Base-by-base conservation (phyloP, 2,888 invertebrate genomes). In the Mactromeris polynyma region DNA sequence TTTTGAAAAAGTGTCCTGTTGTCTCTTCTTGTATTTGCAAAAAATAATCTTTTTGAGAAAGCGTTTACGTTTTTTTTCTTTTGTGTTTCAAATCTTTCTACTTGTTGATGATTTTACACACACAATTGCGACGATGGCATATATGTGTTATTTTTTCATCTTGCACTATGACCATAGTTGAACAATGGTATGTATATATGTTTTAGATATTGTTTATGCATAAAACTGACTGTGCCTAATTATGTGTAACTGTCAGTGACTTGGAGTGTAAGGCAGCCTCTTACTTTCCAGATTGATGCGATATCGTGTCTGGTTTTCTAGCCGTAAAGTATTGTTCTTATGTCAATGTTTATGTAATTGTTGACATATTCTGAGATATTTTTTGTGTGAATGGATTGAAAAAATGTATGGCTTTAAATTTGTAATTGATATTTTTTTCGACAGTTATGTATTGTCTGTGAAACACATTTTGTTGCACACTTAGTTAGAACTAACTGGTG, bases 151-250 rank as follows among this genome's bases (percentile, higher is more conserved):
- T 33, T 73, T 36, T 17, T 33, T 36, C 31, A 17, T 36, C 14
- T 73, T 73, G 73, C 26, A 73, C 19, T 73, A 73, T 73, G 31
- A 73, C 73, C 73, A 73, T 73, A 73, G 17, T 73, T 73, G 73
- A 33, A 36, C 31, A 36, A 33, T 73, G 36, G 73, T 73, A 73
- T 73, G 73, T 73, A 73, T 73, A 73, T 73, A 73, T 73, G 73
- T 73, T 26, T 73, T 73, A 19, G 73, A 73, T 73, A 73, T 73
- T 73, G 73, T 73, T 73, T 73, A 73, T 73, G 73, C 73, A 73
- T 73, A 73, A 73, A 73, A 73, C 73, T 73, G 73, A 73, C 73
- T 21, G 73, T 73, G 73, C 73, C 73, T 73, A 73, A 73, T 36
- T 26, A 31, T 21, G 73, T 73, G 73, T 73, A 73, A 33, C 36